Evolutionary conservation across 2,888 invertebrate species (phyloP), one percentile per base, ranked within the genome.

Genomic region (Epicampocera succincta): DNA sequence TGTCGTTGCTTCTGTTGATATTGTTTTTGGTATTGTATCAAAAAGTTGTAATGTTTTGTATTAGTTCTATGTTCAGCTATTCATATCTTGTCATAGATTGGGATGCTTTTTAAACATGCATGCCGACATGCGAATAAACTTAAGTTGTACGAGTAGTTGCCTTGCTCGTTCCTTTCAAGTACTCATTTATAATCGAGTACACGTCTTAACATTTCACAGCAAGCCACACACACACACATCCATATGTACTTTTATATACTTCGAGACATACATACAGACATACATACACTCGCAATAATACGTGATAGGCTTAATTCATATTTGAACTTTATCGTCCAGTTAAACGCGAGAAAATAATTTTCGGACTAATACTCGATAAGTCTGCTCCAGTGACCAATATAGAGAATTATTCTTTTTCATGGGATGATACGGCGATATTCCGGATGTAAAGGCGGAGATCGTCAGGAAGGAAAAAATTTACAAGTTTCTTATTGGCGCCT

Each of bases 31-130:
- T 71, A 25, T 29, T 66, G 17, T 63, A 54, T 1, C 61, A 54
- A 63, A 56, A 69, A 63, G 58, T 69, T 71, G 69, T 66, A 78
- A 74, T 78, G 61, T 82, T 82, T 82, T 82, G 82, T 82, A 75
- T 78, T 78, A 78, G 71, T 82, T 82, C 78, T 74, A 56, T 78
- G 82, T 75, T 78, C 54, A 66, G 71, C 65, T 78, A 68, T 75
- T 82, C 78, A 78, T 82, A 82, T 82, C 78, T 82, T 82, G 82
- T 78, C 78, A 78, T 75, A 82, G 82, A 78, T 82, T 77, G 54
- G 60, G 78, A 74, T 82, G 82, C 60, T 61, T 75, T 65, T 56
- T 60, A 50, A 60, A 56, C 68, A 66, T 78, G 78, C 78, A 82
- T 78, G 78, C 82, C 74, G 78, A 82, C 82, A 82, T 82, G 82